Evolutionary conservation across 2,797 vertebrate species (phyloP).

Genomic region (Lerista edwardsae): DNA sequence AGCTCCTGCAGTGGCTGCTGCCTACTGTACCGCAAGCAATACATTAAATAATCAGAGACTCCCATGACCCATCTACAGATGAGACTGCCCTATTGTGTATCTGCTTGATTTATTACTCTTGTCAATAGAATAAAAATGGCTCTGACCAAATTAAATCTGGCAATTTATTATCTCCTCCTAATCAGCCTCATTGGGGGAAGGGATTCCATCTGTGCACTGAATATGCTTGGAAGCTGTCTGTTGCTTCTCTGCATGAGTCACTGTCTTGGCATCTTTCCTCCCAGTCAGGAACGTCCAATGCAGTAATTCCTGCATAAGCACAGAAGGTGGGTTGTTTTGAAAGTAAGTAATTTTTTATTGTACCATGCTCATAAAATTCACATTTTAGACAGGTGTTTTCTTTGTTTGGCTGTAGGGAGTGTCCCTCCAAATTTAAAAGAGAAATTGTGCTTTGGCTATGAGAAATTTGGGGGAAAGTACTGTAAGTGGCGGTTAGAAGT

Average conservation of each 20-base stretch:
- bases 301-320: background rate
- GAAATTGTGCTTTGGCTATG: background rate
- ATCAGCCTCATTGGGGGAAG: too few species aligned
- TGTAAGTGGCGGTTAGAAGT: background rate
- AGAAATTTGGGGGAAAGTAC: background rate
- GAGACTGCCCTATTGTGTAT: background rate
- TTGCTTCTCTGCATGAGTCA: background rate
- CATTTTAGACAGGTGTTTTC: background rate
- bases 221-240: background rate
- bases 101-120: background rate
- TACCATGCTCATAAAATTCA: background rate
- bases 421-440: background rate
- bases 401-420: background rate
- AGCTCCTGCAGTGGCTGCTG: too few species aligned
- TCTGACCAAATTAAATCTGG: too few species aligned
- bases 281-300: background rate
- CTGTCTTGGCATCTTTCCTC: background rate
- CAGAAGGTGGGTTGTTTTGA: background rate
- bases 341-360: background rate
- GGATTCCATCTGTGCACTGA: too few species aligned
- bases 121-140: too few species aligned
- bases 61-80: background rate
- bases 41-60: background rate
- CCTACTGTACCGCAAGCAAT: too few species aligned
- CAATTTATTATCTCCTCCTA: background rate